phyloP scores from a whole-genome alignment of 2,797 vertebrate genomes.

The Etheostoma perlongum region DNA sequence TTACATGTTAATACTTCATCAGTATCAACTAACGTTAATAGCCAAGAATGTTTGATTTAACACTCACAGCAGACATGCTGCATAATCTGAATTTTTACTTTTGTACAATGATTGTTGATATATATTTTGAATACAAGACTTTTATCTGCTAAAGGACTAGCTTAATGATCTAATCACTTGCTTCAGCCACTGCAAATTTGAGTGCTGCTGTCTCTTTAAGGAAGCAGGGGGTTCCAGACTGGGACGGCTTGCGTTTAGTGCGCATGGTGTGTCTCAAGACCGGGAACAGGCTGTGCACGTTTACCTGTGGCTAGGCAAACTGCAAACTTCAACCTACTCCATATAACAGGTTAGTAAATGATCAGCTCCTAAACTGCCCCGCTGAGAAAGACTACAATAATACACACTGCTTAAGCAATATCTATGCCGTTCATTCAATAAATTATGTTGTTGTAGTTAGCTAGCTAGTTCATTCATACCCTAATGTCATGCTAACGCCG shows the following conservation, averaged over 20 bases:
- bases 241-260: constrained; percentile 14
- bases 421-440: rapidly evolving
- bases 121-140: neutral
- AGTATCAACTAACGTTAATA: neutral
- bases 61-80: neutral
- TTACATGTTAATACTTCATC: no score
- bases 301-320: constrained; percentile 14
- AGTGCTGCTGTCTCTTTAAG: constrained; percentile 69
- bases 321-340: constrained; percentile 9
- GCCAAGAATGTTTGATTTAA: neutral
- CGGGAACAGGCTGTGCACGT: constrained; percentile 53
- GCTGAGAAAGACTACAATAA: rapidly evolving
- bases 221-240: neutral
- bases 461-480: constrained; percentile 32
- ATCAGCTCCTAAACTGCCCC: rapidly evolving
- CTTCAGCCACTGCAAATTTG: neutral
- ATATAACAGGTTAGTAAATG: constrained; percentile 58
- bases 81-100: neutral
- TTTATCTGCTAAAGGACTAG: no score
- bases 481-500: constrained; percentile 48
- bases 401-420: rapidly evolving
- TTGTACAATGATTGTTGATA: neutral
- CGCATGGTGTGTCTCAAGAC: constrained; percentile 37
- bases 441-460: neutral
- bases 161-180: no score